These are phyloP conservation scores for Phymatocera aterrima DNA, from an alignment of 2,888 invertebrate species.

Conservation along the genomic window DNA sequence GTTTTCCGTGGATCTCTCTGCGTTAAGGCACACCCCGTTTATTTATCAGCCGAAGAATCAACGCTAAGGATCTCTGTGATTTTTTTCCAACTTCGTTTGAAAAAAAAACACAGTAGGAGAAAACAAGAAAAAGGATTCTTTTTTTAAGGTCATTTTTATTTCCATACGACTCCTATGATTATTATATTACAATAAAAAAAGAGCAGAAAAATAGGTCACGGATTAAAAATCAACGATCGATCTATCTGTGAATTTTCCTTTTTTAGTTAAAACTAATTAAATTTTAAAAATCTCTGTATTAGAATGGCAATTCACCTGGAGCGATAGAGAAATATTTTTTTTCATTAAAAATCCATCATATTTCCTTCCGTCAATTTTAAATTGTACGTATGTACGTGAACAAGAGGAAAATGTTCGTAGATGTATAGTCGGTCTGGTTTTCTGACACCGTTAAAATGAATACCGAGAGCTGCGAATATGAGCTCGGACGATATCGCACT, in stretches of 20 bases:
- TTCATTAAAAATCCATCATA: neutral
- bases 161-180: too few species aligned
- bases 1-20: conserved; percentile 14
- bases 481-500: neutral
- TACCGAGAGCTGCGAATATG: neutral
- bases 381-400: neutral
- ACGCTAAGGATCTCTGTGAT: neutral
- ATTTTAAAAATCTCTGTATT: too few species aligned
- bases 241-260: too few species aligned
- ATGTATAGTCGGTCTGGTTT: conserved; percentile 3
- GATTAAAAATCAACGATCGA: too few species aligned
- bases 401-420: neutral
- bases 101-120: too few species aligned
- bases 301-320: too few species aligned
- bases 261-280: too few species aligned
- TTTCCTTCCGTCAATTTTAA: neutral
- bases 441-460: conserved; percentile 16
- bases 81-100: neutral
- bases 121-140: too few species aligned
- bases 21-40: conserved; percentile 11
- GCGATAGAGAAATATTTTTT: too few species aligned
- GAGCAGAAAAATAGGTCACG: too few species aligned
- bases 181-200: too few species aligned
- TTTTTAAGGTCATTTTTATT: too few species aligned
- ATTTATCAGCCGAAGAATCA: neutral